Conservation (phyloP, 2,888 invertebrate species). For the Euphydryas editha region DNA sequence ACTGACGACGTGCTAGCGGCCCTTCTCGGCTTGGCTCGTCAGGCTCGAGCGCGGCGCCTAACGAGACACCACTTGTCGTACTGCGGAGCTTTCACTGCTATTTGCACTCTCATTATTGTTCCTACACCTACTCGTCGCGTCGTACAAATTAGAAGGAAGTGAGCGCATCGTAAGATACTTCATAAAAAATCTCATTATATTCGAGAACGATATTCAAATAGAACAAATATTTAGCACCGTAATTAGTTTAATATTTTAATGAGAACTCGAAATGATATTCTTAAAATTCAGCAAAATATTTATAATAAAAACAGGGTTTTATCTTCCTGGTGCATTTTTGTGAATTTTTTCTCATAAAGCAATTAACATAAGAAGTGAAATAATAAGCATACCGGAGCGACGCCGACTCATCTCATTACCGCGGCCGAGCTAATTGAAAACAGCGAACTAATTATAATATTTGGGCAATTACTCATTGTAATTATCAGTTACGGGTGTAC, state of each 20-base stretch:
- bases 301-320: not conserved
- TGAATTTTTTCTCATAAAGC: slow-evolving; percentile 2
- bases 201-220: not conserved
- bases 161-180: not conserved
- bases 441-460: slow-evolving; percentile 61
- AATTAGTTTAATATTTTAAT: slow-evolving; percentile 4
- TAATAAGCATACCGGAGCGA: slow-evolving; percentile 19
- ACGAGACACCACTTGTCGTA: slow-evolving; percentile 26
- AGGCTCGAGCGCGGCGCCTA: slow-evolving; percentile 21
- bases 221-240: slow-evolving; percentile 1
- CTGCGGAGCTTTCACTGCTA: slow-evolving; percentile 11
- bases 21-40: slow-evolving; percentile 3
- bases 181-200: not conserved
- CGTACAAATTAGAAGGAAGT: not conserved
- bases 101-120: slow-evolving; percentile 3
- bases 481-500: slow-evolving; percentile 49
- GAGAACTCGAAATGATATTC: not conserved
- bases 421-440: slow-evolving; percentile 56
- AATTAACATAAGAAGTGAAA: slow-evolving; percentile 17
- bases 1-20: slow-evolving; percentile 3
- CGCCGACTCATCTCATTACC: slow-evolving; percentile 53
- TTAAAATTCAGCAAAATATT: slow-evolving; percentile 1
- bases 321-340: slow-evolving; percentile 1
- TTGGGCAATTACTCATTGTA: slow-evolving; percentile 58
- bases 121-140: not conserved